phyloP scores from a whole-genome alignment of 2,797 vertebrate species.

The Hydrolagus colliei region DNA sequence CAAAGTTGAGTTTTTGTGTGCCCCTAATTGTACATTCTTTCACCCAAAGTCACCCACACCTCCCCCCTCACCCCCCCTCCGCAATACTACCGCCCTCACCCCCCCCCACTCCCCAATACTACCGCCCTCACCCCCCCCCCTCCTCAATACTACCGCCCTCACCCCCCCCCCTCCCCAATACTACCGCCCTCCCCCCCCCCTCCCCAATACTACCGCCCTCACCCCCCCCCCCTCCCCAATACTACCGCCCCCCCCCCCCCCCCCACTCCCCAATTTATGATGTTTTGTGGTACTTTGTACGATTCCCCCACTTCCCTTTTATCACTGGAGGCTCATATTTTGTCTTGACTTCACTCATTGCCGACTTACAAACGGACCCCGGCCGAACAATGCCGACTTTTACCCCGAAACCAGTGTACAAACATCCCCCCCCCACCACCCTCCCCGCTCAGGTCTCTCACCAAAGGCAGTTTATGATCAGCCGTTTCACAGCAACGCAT shows the following conservation, averaged over 20 bases:
- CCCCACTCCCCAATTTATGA: no score
- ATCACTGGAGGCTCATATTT: not conserved
- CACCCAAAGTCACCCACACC: not conserved
- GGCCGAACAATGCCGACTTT: constrained; percentile 68
- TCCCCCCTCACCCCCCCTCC: not conserved
- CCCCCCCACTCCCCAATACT: no score
- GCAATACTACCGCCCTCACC: not conserved
- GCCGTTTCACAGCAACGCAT: constrained; percentile 62
- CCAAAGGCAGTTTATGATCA: constrained; percentile 67
- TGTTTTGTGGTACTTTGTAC: not conserved
- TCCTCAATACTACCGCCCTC: no score
- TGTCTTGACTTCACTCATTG: not conserved
- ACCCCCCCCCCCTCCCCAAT: no score
- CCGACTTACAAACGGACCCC: constrained; percentile 43
- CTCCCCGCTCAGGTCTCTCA: constrained; percentile 58
- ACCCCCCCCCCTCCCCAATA: no score
- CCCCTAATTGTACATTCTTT: not conserved
- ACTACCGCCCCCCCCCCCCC: no score
- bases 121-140: no score
- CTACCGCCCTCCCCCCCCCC: no score
- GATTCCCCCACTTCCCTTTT: not conserved
- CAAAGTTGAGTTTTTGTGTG: not conserved
- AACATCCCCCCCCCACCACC: no score
- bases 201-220: no score
- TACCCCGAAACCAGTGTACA: constrained; percentile 68